Evolutionary conservation across 1,140 invertebrate species (phyloP).

Genomic region (Cryptotermes secundus): DNA sequence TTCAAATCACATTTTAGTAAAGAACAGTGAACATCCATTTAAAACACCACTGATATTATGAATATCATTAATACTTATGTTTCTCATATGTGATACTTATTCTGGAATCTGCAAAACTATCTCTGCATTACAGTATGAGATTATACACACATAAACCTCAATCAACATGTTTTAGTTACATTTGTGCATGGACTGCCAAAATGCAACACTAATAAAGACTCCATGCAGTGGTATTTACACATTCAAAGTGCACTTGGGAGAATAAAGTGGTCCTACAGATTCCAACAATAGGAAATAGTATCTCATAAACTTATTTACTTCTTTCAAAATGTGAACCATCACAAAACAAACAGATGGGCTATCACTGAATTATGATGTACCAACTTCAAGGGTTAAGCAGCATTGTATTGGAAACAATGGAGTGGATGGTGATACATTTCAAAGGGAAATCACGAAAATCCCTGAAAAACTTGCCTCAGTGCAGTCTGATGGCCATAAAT

Average conservation of each 20-base stretch:
- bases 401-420: neutral
- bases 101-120: neutral
- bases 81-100: neutral
- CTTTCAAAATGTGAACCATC: no score
- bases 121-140: neutral
- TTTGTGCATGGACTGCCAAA: neutral
- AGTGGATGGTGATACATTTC: neutral
- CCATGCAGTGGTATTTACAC: slow-evolving; percentile 25
- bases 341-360: neutral
- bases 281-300: no score
- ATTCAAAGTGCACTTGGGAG: neutral
- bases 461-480: slow-evolving; percentile 11
- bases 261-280: no score
- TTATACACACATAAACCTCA: neutral
- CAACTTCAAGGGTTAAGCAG: neutral
- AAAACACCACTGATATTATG: neutral
- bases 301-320: no score
- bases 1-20: neutral
- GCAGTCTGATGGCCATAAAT: neutral
- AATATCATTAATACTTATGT: neutral
- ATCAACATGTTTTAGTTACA: neutral
- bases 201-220: slow-evolving; percentile 13
- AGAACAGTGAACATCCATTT: neutral
- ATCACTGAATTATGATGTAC: neutral
- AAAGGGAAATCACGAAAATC: neutral